Base-by-base conservation (phyloP, 2,888 invertebrate species). In the Litoditis marina region DNA sequence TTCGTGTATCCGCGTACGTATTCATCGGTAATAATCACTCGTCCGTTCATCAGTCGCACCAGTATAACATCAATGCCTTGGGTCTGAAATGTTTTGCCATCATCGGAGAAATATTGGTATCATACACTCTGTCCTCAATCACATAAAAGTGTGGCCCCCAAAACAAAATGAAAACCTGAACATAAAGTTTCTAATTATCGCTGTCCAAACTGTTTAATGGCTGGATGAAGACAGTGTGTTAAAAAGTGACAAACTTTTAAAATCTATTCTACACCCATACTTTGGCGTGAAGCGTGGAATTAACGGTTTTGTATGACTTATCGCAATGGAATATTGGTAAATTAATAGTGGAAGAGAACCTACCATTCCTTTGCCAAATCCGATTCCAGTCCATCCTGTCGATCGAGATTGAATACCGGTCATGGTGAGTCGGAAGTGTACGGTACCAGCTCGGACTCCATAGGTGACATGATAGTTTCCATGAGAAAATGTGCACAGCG, bases 341-440 rank as follows among this genome's bases (percentile, higher is more conserved):
- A 19, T 44, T 34, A 32, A 34, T 25, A 34, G 11, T 3, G 16
- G n/a, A 49, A 51, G 42, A 16, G 7, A 42, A 44, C 66, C n/a
- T 58, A 80, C 79, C 79, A 79, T 79, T n/a, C 70, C 66, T 30
- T 72, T 71, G 27, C 79, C 79, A 50, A 79, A 79, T 2, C 74
- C 79, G 52, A 79, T 69, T 7, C 73, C 79, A 7, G 78, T 79
- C 77, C 78, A 79, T 30, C 69, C 74, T 30, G 68, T 65, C 27
- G 61, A 59, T 36, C 42, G 65, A 3, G 66, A 64, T 19, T 71
- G 66, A 52, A 76, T 60, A 28, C 72, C 69, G 22, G 68, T 67
- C 27, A 78, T 59, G 6, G 76, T 68, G 27, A 79, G 68, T 47
- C 73, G 70, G 63, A 79, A 78, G 62, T 79, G 76, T 13, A 79